Evolutionary conservation across 1,140 invertebrate genomes (phyloP).

Genomic region (Homarus americanus): DNA sequence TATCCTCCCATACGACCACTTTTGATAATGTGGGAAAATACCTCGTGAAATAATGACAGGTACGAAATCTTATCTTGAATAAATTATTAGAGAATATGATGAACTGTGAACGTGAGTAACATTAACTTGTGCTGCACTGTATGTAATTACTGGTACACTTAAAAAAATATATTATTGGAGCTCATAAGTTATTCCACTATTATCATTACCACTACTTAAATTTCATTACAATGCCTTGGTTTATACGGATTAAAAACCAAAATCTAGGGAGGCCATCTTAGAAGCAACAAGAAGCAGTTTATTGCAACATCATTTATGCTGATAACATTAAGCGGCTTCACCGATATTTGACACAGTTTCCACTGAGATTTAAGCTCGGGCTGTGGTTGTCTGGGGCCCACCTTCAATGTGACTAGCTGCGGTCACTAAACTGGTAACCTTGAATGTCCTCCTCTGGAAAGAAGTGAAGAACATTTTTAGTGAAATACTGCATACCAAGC

Average conservation of each 20-base stretch:
- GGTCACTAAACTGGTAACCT: slow-evolving; percentile 71
- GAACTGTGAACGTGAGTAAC: not conserved
- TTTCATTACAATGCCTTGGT: not conserved
- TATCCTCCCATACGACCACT: not conserved
- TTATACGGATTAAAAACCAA: slow-evolving; percentile 17
- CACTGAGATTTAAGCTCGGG: slow-evolving; percentile 63
- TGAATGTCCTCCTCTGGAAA: slow-evolving; percentile 72
- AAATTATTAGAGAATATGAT: not conserved
- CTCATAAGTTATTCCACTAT: not conserved
- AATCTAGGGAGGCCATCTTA: slow-evolving; percentile 22
- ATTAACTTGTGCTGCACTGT: slow-evolving; percentile 17
- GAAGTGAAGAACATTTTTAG: not conserved
- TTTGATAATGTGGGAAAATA: not conserved
- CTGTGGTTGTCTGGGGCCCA: slow-evolving; percentile 33
- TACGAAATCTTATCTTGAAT: not conserved
- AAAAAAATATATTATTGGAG: slow-evolving; percentile 38
- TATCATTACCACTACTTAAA: slow-evolving; percentile 19
- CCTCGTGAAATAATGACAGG: not conserved
- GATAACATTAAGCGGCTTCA: slow-evolving; percentile 61
- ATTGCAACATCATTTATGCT: slow-evolving; percentile 36
- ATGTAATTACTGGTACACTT: slow-evolving; percentile 16
- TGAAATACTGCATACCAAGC: too few species aligned
- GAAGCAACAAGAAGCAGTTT: slow-evolving; percentile 51
- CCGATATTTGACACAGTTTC: slow-evolving; percentile 59
- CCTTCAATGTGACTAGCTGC: slow-evolving; percentile 67